A percentile compares a stretch with the other conserved stretches of the same genome.
phyloP scores from a whole-genome alignment of 2,888 invertebrate species.

The Abrostola tripartita region DNA sequence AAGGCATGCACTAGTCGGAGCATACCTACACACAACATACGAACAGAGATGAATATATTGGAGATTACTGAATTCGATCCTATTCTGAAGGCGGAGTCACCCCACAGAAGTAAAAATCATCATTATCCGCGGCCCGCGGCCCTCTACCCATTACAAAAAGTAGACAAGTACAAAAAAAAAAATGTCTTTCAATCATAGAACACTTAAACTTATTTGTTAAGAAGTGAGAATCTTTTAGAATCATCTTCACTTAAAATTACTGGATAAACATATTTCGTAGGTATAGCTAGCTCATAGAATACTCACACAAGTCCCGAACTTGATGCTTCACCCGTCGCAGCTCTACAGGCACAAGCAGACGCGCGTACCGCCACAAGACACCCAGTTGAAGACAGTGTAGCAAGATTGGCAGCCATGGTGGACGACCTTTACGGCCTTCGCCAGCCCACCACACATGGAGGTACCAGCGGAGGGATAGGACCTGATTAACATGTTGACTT shows the following conservation, averaged over 20 bases:
- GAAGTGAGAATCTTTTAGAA: no score
- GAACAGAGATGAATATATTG: background rate
- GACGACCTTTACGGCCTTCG: constrained; percentile 79
- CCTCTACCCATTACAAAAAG: no score
- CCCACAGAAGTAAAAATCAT: no score
- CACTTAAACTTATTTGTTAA: no score
- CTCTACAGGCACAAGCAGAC: constrained; percentile 95
- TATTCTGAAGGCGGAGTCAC: no score
- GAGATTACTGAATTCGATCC: background rate
- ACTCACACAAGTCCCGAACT: constrained; percentile 90
- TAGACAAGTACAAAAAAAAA: no score
- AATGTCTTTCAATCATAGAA: no score
- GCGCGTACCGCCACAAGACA: constrained; percentile 94
- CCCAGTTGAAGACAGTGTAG: constrained; percentile 92
- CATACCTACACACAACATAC: constrained; percentile 84
- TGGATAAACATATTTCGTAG: no score
- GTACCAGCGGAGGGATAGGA: constrained; percentile 93
- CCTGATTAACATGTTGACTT: constrained; percentile 68
- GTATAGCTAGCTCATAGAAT: background rate
- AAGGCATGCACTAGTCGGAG: constrained; percentile 95
- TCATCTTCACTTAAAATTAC: no score
- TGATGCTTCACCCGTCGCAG: constrained; percentile 94
- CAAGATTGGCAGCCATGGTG: constrained; percentile 87
- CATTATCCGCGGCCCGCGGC: no score
- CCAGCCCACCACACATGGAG: constrained; percentile 86